Evolutionary conservation across 2,113 vertebrate genomes (phyloP), one percentile per base, ranked within the genome.

Genomic region (Labeo rohita): DNA sequence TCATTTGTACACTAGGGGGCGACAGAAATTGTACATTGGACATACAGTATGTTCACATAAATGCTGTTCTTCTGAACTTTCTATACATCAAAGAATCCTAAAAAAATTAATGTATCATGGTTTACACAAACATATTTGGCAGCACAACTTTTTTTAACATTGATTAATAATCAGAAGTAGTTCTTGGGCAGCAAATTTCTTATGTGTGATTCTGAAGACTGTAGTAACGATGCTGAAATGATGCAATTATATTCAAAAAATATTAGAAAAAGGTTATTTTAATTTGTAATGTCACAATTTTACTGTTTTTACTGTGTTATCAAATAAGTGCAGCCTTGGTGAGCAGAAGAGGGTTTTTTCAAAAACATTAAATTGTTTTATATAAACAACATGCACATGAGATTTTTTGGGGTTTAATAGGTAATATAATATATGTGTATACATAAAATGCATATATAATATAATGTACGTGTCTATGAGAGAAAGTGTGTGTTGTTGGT

Each of bases 1-100:
- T 52, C 16, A n/a, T 61, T 7, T 34, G 79, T 39, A 88, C 94
- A 92, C 92, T 65, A 92, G 93, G 68, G 91, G 93, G 94, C 90
- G 91, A 91, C 92, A 93, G 8, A 91, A 80, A 65, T 85, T 59
- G 28, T 8, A 23, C 82, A 5, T n/a, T 16, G 56, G 52, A 56
- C 49, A 11, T 49, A 23, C 18, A 12, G 15, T 39, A 45, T 50
- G 39, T 39, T 39, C 39, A 18, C 16, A 68, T 39, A 36, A 39
- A 39, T 15, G 10, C n/a, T 63, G 61, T 28, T 34, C 2, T 68
- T 68, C 34, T 36, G 6, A 68, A 36, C 0, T 36, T 68, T 16
- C 6, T 36, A 36, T 36, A 36, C 12, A 68, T 36, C 28, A 68
- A 36, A 68, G 3, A 16, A 15, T 68, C 65, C 10, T 56, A 18